Evolutionary conservation across 2,888 invertebrate genomes (phyloP), one percentile per base, ranked within the genome.

Genomic region (Andrena praecox): DNA sequence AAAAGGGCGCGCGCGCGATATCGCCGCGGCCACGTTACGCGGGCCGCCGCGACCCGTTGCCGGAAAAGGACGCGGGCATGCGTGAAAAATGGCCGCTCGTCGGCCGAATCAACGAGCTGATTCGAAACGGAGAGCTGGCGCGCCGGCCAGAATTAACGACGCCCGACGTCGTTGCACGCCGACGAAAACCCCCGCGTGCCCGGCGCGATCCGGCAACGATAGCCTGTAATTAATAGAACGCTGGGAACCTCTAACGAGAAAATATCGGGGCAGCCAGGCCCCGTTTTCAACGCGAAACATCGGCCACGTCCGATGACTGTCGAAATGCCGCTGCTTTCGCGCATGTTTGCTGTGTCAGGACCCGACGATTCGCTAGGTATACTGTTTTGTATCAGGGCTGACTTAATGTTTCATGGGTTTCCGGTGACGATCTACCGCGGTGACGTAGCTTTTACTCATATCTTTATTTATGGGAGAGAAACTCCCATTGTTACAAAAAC

Each of bases 71-170:
- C 52, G 76, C 70, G 63, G 56, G 73, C 83, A 74, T 79, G 80
- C 84, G 85, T 86, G 86, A 86, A 85, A 86, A 86, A 86, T 82
- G 63, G 86, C 77, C 62, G 67, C 62, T 62, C 52, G 66, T 75
- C 54, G 75, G 70, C 8, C 64, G 83, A 77, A 77, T 82, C 66
- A 77, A 77, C 82, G 77, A 69, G 80, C 82, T 80, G 80, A 67
- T 75, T 82, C 81, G 75, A 50, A 80, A 78, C 69, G 50, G 42
- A 50, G 62, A 62, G 70, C 48, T 4, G 59, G 66, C 48, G 33
- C 59, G 59, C 24, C 74, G 42, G 62, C 56, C 35, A 48, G 60
- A 82, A 82, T 82, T 80, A 82, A 81, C 80, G 80, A 35, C 69
- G 70, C 52, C 27, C 33, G 33, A 59, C 74, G 74, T 69, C 62